Evolutionary conservation across 1,140 invertebrate genomes (phyloP).

Genomic region (Lordiphosa mommai): DNA sequence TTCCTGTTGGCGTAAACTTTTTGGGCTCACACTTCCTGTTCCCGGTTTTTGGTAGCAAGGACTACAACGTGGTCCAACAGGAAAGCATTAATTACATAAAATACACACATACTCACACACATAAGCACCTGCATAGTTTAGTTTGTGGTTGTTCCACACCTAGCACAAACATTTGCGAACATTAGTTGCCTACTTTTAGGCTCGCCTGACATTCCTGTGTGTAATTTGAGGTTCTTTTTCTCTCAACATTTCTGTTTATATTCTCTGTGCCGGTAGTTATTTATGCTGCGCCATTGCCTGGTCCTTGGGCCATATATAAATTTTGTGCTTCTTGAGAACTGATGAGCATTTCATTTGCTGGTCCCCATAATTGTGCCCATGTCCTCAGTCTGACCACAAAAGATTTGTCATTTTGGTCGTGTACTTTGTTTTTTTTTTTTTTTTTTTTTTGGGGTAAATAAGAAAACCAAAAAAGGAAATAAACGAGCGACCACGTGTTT

Average conservation of each 20-base stretch:
- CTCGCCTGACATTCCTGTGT: constrained; percentile 10
- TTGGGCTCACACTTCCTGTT: constrained; percentile 45
- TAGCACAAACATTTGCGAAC: constrained; percentile 53
- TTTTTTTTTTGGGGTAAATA: not conserved
- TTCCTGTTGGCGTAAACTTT: constrained; percentile 55
- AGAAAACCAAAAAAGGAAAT: not conserved
- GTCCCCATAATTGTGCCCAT: constrained; percentile 50
- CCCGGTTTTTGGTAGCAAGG: not conserved
- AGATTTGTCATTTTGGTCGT: constrained; percentile 49
- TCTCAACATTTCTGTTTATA: not conserved
- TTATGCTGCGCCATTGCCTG: constrained; percentile 29
- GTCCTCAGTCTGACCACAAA: constrained; percentile 25
- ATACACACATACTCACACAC: constrained; percentile 27
- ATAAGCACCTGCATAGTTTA: constrained; percentile 22
- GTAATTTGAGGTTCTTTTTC: constrained; percentile 35
- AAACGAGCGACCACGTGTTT: constrained; percentile 4
- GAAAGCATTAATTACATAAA: constrained; percentile 67
- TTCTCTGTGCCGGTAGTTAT: constrained; percentile 46
- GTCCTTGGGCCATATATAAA: constrained; percentile 32
- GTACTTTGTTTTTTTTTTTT: constrained; percentile 28
- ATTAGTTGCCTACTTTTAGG: constrained; percentile 38
- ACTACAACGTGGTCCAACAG: constrained; percentile 8
- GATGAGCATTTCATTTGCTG: constrained; percentile 64
- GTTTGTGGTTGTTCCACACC: constrained; percentile 25
- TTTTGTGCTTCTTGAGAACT: constrained; percentile 8